Evolutionary conservation across 23 tunicate species (phyloP).

Genomic region (Pegea sp.): DNA sequence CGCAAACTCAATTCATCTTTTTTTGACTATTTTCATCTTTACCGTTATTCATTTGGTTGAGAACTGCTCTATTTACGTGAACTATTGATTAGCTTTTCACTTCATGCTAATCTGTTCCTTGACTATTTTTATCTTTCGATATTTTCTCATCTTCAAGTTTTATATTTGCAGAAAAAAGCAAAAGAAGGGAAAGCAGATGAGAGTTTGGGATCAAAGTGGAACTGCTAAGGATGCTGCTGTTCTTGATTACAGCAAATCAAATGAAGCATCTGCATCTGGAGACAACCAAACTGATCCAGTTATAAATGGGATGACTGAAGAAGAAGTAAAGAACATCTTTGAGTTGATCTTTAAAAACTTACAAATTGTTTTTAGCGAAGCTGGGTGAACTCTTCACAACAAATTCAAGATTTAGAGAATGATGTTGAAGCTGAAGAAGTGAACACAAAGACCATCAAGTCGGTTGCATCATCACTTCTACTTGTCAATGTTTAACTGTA

Average conservation of each 20-base stretch:
- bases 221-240: constrained; percentile 28
- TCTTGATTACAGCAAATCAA: constrained; percentile 50
- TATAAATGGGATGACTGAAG: constrained; percentile 25
- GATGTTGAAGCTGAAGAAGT: constrained; percentile 11
- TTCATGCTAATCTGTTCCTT: too few relatives aligned
- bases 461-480: not conserved
- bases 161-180: constrained; percentile 11
- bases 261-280: too few relatives aligned
- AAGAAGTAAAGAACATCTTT: constrained; percentile 7
- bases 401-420: constrained; percentile 50
- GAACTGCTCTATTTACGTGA: too few relatives aligned
- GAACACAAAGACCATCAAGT: not conserved
- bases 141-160: not conserved
- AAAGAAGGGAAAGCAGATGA: constrained; percentile 29
- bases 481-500: too few relatives aligned
- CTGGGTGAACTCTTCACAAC: constrained; percentile 23
- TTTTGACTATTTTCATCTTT: too few relatives aligned
- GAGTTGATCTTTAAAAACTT: not conserved
- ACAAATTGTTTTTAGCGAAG: constrained; percentile 4
- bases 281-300: too few relatives aligned
- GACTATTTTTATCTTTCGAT: too few relatives aligned
- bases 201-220: constrained; percentile 74
- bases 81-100: too few relatives aligned
- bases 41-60: too few relatives aligned
- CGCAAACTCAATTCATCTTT: too few relatives aligned